Percentiles rank a stretch among this genome's conserved stretches.
Evolutionary conservation across 1,140 invertebrate genomes (phyloP).

Genomic region (Drosophila elegans): DNA sequence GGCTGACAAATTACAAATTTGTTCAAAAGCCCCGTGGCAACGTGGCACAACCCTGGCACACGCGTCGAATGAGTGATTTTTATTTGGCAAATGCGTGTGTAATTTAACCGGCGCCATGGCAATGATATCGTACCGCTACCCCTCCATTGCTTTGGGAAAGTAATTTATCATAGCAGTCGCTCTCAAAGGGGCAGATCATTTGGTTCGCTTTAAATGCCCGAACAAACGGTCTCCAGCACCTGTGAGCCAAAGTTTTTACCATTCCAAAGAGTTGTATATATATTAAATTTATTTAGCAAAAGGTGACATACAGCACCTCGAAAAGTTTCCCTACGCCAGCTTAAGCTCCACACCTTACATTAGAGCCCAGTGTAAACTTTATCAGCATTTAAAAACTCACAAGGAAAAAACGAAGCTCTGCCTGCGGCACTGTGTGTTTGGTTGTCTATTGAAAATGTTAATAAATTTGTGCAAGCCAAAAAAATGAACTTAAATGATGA

Average conservation of each 20-base stretch:
- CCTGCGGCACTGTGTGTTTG: neutral
- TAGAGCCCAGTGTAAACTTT: conserved; percentile 28
- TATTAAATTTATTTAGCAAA: conserved; percentile 62
- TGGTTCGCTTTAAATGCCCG: conserved; percentile 54
- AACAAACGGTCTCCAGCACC: conserved; percentile 4
- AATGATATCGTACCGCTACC: conserved; percentile 34
- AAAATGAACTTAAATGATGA: neutral
- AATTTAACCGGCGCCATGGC: conserved; percentile 78
- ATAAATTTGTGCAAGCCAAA: conserved; percentile 19
- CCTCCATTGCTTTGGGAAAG: conserved; percentile 35
- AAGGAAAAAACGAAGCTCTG: conserved; percentile 31
- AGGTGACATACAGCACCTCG: conserved; percentile 48
- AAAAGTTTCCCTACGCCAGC: conserved; percentile 40
- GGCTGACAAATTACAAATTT: conserved; percentile 71
- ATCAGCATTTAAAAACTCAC: conserved; percentile 58
- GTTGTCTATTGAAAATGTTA: conserved; percentile 34
- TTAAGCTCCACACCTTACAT: neutral
- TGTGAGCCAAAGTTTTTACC: conserved; percentile 37
- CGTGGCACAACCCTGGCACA: conserved; percentile 31
- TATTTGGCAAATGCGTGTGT: conserved; percentile 70
- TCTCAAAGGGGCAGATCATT: conserved; percentile 7
- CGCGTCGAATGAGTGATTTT: conserved; percentile 76
- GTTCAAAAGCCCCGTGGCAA: conserved; percentile 41
- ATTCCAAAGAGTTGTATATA: conserved; percentile 44
- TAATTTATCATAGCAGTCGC: conserved; percentile 68